A percentile compares a stretch with the other conserved stretches of the same genome.
phyloP scores from a whole-genome alignment of 2,888 invertebrate genomes.

The Dolomedes plantarius region DNA sequence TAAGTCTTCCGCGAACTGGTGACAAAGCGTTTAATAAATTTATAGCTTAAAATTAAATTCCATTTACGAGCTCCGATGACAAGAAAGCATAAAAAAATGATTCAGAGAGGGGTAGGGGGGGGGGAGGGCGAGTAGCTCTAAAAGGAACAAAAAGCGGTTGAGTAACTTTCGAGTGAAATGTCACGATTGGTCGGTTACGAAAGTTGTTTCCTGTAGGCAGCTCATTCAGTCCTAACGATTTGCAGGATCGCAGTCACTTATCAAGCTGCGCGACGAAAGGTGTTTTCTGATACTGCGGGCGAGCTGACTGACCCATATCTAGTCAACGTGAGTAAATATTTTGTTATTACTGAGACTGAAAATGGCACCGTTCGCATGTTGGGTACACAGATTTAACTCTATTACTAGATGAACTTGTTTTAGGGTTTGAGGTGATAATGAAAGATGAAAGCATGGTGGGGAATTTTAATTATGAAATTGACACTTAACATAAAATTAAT shows the following conservation, averaged over 20 bases:
- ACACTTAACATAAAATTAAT: too few species aligned
- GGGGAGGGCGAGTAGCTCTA: too few species aligned
- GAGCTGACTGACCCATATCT: slow-evolving; percentile 34
- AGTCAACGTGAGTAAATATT: slow-evolving; percentile 33
- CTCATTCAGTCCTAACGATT: not conserved
- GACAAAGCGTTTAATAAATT: too few species aligned
- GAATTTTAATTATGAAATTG: too few species aligned
- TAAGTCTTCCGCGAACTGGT: too few species aligned
- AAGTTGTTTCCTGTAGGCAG: slow-evolving; percentile 49
- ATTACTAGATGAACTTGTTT: too few species aligned
- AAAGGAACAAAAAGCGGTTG: slow-evolving; percentile 32
- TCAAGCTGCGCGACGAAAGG: not conserved
- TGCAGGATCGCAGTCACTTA: not conserved
- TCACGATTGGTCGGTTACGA: slow-evolving; percentile 50
- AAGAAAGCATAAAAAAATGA: not conserved
- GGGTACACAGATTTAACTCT: too few species aligned
- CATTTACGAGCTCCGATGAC: too few species aligned
- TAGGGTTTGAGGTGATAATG: too few species aligned
- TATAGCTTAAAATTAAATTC: too few species aligned
- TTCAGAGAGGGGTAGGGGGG: not conserved
- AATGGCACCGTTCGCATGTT: not conserved
- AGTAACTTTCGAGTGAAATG: slow-evolving; percentile 23
- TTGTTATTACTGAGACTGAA: not conserved
- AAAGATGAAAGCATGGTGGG: too few species aligned
- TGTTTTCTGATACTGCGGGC: not conserved